Evolutionary conservation across 2,113 vertebrate genomes (phyloP).

Genomic region (Pithys albifrons): DNA sequence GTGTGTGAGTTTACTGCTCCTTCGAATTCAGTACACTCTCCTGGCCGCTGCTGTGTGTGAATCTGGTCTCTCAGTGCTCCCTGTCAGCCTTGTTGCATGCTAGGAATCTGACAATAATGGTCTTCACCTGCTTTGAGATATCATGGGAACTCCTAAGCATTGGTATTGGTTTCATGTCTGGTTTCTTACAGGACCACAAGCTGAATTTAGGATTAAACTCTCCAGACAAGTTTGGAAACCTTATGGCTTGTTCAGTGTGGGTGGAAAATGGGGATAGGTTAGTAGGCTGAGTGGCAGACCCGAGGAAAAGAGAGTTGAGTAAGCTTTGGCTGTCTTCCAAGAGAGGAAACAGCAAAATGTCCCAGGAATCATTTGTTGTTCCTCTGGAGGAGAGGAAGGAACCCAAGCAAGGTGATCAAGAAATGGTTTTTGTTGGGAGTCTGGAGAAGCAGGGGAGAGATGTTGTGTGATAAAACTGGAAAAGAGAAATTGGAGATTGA

Average conservation of each 20-base stretch:
- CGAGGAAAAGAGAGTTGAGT: slow-evolving; percentile 18
- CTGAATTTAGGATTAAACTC: slow-evolving; percentile 38
- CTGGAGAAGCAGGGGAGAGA: background rate
- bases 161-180: slow-evolving; percentile 21
- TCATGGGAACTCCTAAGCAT: background rate
- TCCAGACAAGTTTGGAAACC: slow-evolving; percentile 44
- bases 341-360: slow-evolving; percentile 15
- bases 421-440: background rate
- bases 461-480: background rate
- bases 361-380: background rate
- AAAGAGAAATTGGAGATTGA: background rate
- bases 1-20: background rate
- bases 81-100: background rate
- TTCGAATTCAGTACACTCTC: background rate
- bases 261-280: slow-evolving; percentile 23
- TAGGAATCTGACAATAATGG: slow-evolving; percentile 54
- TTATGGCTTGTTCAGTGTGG: background rate
- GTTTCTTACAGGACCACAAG: background rate
- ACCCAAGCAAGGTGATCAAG: background rate
- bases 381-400: background rate
- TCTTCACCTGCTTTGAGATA: slow-evolving; percentile 51
- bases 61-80: background rate
- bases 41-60: background rate
- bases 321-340: slow-evolving; percentile 20
- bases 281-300: slow-evolving; percentile 41